Evolutionary conservation across 1,140 invertebrate genomes (phyloP).

Genomic region (Drosophila quadrilineata): DNA sequence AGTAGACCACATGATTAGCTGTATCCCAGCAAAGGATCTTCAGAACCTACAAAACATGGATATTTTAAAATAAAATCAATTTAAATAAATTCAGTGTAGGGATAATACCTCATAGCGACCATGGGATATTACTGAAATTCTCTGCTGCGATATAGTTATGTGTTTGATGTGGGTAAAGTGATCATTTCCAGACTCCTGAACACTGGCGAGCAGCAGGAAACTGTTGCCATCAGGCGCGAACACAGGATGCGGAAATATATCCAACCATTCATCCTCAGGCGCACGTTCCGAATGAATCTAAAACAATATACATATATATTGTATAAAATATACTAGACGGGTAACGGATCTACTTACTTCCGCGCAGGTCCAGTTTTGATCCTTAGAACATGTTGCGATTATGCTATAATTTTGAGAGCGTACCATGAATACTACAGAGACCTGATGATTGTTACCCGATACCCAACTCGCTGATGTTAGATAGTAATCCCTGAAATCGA

Average conservation of each 20-base stretch:
- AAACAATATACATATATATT: constrained; percentile 32
- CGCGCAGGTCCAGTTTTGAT: constrained; percentile 90
- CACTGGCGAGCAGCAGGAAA: constrained; percentile 91
- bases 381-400: constrained; percentile 88
- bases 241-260: constrained; percentile 91
- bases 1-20: constrained; percentile 91
- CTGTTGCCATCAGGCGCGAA: constrained; percentile 91
- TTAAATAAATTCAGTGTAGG: not conserved
- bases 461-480: constrained; percentile 95
- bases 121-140: constrained; percentile 92
- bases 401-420: constrained; percentile 93
- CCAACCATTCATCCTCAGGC: constrained; percentile 91
- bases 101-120: constrained; percentile 90
- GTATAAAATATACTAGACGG: not conserved
- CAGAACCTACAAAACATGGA: constrained; percentile 82
- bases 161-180: constrained; percentile 95
- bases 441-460: constrained; percentile 85
- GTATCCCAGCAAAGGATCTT: constrained; percentile 94
- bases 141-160: constrained; percentile 89
- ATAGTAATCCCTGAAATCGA: constrained; percentile 90
- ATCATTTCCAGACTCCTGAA: constrained; percentile 90
- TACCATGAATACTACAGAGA: constrained; percentile 94
- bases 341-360: constrained; percentile 84
- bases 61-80: not conserved
- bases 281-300: constrained; percentile 90